Conservation (phyloP, 2,888 invertebrate species). For the Patella ulyssiponensis region DNA sequence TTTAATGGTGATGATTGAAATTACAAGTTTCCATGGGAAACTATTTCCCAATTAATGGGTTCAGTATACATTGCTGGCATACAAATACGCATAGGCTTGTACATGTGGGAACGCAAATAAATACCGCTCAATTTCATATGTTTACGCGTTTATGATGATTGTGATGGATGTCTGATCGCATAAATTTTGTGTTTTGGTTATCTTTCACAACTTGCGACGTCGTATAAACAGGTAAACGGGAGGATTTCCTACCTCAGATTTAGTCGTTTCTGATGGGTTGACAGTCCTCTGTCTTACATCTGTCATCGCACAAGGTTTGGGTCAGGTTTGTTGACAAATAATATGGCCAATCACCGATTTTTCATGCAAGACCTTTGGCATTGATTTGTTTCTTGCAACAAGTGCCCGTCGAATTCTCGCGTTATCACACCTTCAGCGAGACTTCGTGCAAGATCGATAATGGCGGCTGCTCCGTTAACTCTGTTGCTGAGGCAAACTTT, state of each 20-base stretch:
- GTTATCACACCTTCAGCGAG: constrained; percentile 17
- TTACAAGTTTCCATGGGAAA: too few relatives aligned
- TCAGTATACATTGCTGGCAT: too few relatives aligned
- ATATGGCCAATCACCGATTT: not conserved
- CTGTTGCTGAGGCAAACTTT: constrained; percentile 34
- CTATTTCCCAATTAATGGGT: too few relatives aligned
- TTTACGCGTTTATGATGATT: too few relatives aligned
- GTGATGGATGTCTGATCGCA: too few relatives aligned
- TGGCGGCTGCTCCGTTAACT: constrained; percentile 33
- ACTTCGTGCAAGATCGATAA: constrained; percentile 23
- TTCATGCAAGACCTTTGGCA: not conserved
- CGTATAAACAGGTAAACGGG: too few relatives aligned
- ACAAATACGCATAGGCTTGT: too few relatives aligned
- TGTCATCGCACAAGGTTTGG: constrained; percentile 6
- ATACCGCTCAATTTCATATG: too few relatives aligned
- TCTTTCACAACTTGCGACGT: too few relatives aligned
- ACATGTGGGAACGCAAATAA: too few relatives aligned
- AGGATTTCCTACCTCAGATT: not conserved
- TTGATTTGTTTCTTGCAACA: not conserved
- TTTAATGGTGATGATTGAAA: too few relatives aligned
- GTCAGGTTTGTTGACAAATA: constrained; percentile 18
- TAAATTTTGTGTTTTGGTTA: too few relatives aligned
- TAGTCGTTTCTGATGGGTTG: not conserved
- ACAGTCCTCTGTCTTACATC: not conserved
- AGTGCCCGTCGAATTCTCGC: constrained; percentile 21